These are phyloP conservation scores for Acronicta aceris DNA, from an alignment of 2,888 invertebrate genomes.

Conservation along the genomic window DNA sequence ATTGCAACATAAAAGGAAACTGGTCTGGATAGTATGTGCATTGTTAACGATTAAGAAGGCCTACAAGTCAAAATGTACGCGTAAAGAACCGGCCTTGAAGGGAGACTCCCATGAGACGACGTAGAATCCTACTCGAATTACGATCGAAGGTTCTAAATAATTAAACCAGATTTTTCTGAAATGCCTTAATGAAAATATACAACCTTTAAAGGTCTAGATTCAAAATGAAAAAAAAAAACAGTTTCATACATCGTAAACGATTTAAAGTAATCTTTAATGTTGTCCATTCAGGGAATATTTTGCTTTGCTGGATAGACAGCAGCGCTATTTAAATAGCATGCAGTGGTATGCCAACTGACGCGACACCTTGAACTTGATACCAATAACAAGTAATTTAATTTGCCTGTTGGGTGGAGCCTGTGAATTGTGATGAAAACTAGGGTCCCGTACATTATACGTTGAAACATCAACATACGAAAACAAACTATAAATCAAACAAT, in stretches of 20 bases:
- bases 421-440: constrained; percentile 6
- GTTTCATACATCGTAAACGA: constrained; percentile 29
- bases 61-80: constrained; percentile 54
- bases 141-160: constrained; percentile 68
- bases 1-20: constrained; percentile 39
- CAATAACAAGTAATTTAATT: constrained; percentile 59
- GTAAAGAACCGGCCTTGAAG: constrained; percentile 73
- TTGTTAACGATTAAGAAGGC: constrained; percentile 21
- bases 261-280: constrained; percentile 63
- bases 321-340: constrained; percentile 58
- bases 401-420: constrained; percentile 32
- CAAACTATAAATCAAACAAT: constrained; percentile 13
- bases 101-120: constrained; percentile 57
- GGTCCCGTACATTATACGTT: constrained; percentile 2
- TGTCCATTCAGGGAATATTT: constrained; percentile 39
- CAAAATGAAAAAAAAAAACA: constrained; percentile 63
- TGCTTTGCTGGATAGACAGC: constrained; percentile 33
- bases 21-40: constrained; percentile 28
- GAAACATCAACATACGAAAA: constrained; percentile 3
- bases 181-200: constrained; percentile 70
- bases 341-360: constrained; percentile 63
- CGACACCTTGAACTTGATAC: constrained; percentile 69
- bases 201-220: constrained; percentile 78
- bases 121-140: constrained; percentile 61
- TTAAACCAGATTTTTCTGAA: constrained; percentile 76